Evolutionary conservation across 1,140 invertebrate species (phyloP), one percentile per base, ranked within the genome.

Genomic region (Ostrea edulis): DNA sequence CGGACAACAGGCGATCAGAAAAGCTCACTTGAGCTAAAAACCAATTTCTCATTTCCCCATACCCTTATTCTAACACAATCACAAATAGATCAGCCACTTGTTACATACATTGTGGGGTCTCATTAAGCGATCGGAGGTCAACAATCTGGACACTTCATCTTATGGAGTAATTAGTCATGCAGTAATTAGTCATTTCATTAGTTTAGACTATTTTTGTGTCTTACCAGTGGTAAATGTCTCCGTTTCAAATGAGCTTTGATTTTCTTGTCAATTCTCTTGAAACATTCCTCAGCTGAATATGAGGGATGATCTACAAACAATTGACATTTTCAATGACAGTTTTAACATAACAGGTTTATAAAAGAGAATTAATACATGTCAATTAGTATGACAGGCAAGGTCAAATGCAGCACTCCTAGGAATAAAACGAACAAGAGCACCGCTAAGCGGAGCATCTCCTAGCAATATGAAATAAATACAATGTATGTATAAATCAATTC

Each of bases 191-290:
- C 35, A 44, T 44, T 44, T 44, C 5, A 44, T 5, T n/a, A n/a
- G n/a, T n/a, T n/a, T n/a, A n/a, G 5, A 44, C 35, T 44, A 5
- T 44, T 44, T 44, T 44, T 44, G 35, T 44, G 35, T 44, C 89
- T 87, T 88, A 94, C 93, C 86, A 93, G 81, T 62, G 94, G 93
- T 29, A 94, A 62, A 88, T 93, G 93, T 52, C 91, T 89, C 55
- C 91, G 91, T 53, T 92, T 92, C 35, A 94, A 55, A 87, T 92
- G 82, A 12, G 82, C 82, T 86, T 90, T 90, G 20, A 94, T 86
- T 25, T 93, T 91, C 29, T 89, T 87, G 82, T 93, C 91, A 86
- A 94, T 92, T 86, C 89, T 91, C 65, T 90, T 84, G 87, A 93
- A 94, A 81, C 93, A 93, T 77, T 91, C 89, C 17, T 92, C 85